Base-by-base conservation (phyloP, 2,888 invertebrate species). In the Diadromus collaris region DNA sequence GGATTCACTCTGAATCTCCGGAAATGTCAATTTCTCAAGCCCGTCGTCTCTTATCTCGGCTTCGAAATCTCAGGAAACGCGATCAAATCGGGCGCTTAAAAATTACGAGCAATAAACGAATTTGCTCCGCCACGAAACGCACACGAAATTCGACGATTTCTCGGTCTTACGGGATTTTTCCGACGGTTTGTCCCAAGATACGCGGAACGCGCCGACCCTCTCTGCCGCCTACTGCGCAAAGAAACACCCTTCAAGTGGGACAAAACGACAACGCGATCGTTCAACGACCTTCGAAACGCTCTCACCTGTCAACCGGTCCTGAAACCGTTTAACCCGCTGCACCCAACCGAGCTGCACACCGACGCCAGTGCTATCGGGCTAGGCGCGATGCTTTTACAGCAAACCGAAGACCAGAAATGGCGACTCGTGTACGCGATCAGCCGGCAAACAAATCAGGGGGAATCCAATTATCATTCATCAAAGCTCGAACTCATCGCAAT, bases 1-100 rank as follows among this genome's bases (percentile, higher is more conserved):
- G 79, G 83, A 6, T 70, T 89, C 7, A 88, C 85, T 0, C 56
- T 89, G 2, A 86, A 87, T 64, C 58, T 84, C 1, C 69, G 34
- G 24, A 87, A 89, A 75, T 87, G 86, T 61, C 63, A 80, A 19
- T 86, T 89, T 77, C 84, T 81, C 1, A 73, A 79, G 13, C 56
- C 63, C 6, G 48, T 82, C 32, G 79, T 89, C 0, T 65, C 83
- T n/a, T 87, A 85, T 65, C 76, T 89, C 10, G 88, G 89, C 0
- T 86, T 86, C 75, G 61, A 48, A 29, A 74, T 80, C 24, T 73
- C 73, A 3, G 60, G 46, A 13, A 63, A 64, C 4, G 70, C 67
- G 6, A 70, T 81, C n/a, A 46, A 74, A 46, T 78, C 83, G 5
- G 76, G 81, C 54, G 71, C 29, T 44, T 71, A 6, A 77, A 88